Evolutionary conservation across 2,888 invertebrate species (phyloP).

Genomic region (Mythimna albipuncta): DNA sequence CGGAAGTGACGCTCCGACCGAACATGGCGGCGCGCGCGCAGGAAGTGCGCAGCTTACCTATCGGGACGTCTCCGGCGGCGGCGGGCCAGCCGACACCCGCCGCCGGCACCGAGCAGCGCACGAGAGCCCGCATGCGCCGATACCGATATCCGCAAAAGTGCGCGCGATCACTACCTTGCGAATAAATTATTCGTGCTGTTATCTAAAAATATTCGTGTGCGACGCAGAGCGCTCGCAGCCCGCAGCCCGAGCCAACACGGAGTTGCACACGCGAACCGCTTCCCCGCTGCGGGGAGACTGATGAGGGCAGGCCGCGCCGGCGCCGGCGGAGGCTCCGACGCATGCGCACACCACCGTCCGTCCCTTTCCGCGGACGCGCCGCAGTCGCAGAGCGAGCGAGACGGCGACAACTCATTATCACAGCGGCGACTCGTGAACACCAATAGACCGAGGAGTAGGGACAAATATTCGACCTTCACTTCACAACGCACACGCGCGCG

Average conservation of each 20-base stretch:
- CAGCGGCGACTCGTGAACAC: slow-evolving; percentile 89
- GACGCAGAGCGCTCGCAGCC: slow-evolving; percentile 80
- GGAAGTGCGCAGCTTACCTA: slow-evolving; percentile 91
- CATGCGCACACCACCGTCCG: slow-evolving; percentile 84
- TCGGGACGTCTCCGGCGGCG: slow-evolving; percentile 86
- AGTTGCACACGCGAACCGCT: slow-evolving; percentile 88
- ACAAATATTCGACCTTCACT: slow-evolving; percentile 91
- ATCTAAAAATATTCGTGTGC: slow-evolving; percentile 90
- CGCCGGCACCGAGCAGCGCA: slow-evolving; percentile 76
- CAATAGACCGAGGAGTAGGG: slow-evolving; percentile 90
- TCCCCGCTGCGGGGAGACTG: slow-evolving; percentile 90
- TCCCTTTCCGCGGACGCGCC: slow-evolving; percentile 78
- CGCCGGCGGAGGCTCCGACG: slow-evolving; percentile 88
- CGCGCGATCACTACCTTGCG: slow-evolving; percentile 88
- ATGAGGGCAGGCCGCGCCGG: slow-evolving; percentile 89
- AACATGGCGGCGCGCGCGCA: slow-evolving; percentile 90
- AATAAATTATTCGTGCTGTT: slow-evolving; percentile 90
- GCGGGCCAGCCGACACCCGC: slow-evolving; percentile 76
- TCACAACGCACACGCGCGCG: slow-evolving; percentile 86
- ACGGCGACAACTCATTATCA: slow-evolving; percentile 86
- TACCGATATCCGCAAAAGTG: slow-evolving; percentile 87
- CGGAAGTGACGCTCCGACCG: slow-evolving; percentile 89
- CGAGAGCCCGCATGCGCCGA: slow-evolving; percentile 83
- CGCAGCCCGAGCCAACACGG: slow-evolving; percentile 79
- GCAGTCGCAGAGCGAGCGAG: slow-evolving; percentile 79